Conservation (phyloP, 2,888 invertebrate genomes). For the Sepioteuthis lessoniana region DNA sequence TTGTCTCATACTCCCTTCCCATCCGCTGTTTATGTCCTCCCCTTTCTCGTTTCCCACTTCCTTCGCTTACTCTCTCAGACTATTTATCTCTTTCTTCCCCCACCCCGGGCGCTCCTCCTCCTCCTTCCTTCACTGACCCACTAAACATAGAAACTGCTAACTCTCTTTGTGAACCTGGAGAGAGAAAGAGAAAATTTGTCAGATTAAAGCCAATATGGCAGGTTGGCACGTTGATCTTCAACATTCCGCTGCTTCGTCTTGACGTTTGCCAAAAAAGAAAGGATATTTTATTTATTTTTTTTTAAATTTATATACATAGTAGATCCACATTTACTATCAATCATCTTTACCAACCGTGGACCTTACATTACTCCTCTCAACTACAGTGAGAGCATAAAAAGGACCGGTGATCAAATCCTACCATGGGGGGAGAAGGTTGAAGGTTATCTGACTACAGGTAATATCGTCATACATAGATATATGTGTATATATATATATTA, state of each 20-base stretch:
- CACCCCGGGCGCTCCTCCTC: conserved; percentile 10
- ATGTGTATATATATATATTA: no score
- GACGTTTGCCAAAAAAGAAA: background rate
- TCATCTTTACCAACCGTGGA: background rate
- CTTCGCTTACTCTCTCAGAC: background rate
- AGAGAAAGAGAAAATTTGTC: conserved; percentile 2
- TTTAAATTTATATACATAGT: background rate
- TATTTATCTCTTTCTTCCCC: background rate
- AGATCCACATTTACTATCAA: background rate
- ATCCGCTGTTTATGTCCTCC: background rate
- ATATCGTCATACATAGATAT: background rate
- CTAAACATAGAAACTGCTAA: conserved; percentile 20
- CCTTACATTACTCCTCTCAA: background rate
- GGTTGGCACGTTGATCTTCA: background rate
- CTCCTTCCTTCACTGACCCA: background rate
- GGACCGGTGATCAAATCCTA: conserved; percentile 33
- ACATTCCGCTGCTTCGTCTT: conserved; percentile 33
- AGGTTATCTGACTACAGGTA: conserved; percentile 19
- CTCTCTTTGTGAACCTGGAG: background rate
- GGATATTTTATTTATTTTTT: background rate
- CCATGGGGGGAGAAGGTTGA: conserved; percentile 33
- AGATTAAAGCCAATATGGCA: conserved; percentile 33
- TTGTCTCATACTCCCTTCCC: background rate
- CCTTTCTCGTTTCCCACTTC: background rate
- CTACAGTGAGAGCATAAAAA: background rate